Conservation (phyloP, 2,113 vertebrate genomes). For the Psilopogon haemacephalus region DNA sequence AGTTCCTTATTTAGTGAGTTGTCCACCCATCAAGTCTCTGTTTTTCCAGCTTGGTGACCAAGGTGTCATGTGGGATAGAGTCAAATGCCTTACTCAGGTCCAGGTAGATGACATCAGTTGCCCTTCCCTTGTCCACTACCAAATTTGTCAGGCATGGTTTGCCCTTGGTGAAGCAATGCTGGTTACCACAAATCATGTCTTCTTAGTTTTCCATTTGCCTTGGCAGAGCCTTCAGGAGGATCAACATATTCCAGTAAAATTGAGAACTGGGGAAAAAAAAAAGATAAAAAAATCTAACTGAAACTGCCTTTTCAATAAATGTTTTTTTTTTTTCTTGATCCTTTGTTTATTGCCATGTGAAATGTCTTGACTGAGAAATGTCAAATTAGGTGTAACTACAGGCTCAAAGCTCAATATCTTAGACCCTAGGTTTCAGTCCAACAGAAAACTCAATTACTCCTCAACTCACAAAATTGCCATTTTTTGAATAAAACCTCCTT, state of each 20-base stretch:
- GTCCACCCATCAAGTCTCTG: no score
- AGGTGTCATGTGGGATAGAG: no score
- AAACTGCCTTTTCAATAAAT: neutral
- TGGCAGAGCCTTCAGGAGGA: no score
- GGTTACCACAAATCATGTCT: no score
- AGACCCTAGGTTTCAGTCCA: neutral
- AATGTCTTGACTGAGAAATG: neutral
- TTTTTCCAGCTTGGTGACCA: no score
- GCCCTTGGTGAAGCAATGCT: no score
- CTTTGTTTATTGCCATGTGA: neutral
- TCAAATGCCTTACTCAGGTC: no score
- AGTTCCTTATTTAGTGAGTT: no score
- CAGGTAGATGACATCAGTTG: no score
- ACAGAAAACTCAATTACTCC: neutral
- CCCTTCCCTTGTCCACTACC: no score
- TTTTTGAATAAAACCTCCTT: neutral
- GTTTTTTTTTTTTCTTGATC: neutral
- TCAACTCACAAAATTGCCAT: neutral
- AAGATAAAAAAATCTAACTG: neutral
- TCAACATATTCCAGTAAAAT: neutral
- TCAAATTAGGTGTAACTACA: neutral
- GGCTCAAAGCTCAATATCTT: neutral
- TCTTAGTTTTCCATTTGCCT: no score
- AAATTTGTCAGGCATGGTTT: no score
- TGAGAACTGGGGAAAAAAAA: neutral